Percentiles rank a stretch among this genome's conserved stretches.
Conservation (phyloP, 2,888 invertebrate species). For the Eupithecia vulgata region DNA sequence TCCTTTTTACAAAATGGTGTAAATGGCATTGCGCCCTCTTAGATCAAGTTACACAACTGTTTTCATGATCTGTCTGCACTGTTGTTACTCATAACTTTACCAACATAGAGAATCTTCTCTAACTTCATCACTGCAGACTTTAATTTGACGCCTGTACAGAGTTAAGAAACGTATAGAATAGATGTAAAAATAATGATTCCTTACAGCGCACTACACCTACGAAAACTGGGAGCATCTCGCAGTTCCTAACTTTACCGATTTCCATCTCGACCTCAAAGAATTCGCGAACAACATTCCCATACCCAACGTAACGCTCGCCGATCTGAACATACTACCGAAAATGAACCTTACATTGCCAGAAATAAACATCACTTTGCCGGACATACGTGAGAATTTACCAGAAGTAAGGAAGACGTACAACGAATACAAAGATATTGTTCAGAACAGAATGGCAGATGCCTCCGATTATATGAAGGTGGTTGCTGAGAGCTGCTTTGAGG, state of each 20-base stretch:
- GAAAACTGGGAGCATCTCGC: constrained; percentile 74
- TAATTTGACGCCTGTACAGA: background rate
- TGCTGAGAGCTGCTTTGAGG: constrained; percentile 80
- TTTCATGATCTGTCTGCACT: no score
- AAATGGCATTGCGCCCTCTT: no score
- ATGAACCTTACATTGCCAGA: constrained; percentile 56
- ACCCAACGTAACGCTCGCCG: constrained; percentile 62
- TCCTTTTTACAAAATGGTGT: no score
- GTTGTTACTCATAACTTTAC: no score
- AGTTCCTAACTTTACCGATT: constrained; percentile 78
- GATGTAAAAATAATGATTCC: constrained; percentile 48
- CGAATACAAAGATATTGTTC: constrained; percentile 76
- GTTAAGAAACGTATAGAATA: background rate
- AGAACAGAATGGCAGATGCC: constrained; percentile 79
- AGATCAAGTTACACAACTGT: no score
- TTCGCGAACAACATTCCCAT: constrained; percentile 63
- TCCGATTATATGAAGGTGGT: constrained; percentile 81
- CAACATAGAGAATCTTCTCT: no score
- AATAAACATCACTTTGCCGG: constrained; percentile 66
- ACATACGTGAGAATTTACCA: constrained; percentile 66
- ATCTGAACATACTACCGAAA: constrained; percentile 54
- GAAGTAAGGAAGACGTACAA: constrained; percentile 70
- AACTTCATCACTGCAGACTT: background rate
- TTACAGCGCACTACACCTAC: constrained; percentile 81
- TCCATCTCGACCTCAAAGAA: constrained; percentile 70